A percentile compares a stretch with the other conserved stretches of the same genome.
phyloP scores from a whole-genome alignment of 2,888 invertebrate genomes.

The Mythimna loreyi region DNA sequence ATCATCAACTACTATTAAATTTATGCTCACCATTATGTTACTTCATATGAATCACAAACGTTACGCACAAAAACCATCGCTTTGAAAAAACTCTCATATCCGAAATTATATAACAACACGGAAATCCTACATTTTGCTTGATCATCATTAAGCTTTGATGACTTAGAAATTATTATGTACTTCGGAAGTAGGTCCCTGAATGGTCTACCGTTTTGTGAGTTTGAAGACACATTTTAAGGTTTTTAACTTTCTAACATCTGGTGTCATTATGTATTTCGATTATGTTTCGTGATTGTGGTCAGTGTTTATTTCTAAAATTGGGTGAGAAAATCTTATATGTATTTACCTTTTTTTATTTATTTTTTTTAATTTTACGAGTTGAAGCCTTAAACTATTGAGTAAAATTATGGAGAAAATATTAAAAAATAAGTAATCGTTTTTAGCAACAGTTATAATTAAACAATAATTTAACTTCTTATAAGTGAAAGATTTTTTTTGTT shows the following conservation, averaged over 20 bases:
- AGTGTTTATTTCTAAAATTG: neutral
- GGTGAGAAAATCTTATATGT: neutral
- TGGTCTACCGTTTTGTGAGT: neutral
- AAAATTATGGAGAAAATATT: no score
- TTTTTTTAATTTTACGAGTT: no score
- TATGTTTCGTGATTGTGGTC: neutral
- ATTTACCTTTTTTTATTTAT: no score
- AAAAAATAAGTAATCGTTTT: no score
- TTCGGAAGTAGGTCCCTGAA: conserved; percentile 12
- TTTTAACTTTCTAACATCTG: conserved; percentile 15
- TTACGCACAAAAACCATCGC: conserved; percentile 7
- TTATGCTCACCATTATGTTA: neutral
- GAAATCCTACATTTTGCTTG: conserved; percentile 38
- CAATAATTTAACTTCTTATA: no score
- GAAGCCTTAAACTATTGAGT: no score
- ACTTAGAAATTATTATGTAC: conserved; percentile 22
- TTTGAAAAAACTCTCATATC: conserved; percentile 18
- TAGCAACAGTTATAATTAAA: no score
- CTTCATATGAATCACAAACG: conserved; percentile 14
- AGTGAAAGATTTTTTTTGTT: no score
- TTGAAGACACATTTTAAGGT: neutral
- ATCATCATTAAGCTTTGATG: conserved; percentile 37
- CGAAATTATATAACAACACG: conserved; percentile 42
- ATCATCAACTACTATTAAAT: neutral
- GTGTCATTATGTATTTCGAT: neutral